Percentiles rank a stretch among this genome's conserved stretches.
Conservation (phyloP, 2,888 invertebrate species). For the Drosophila buzzatii region DNA sequence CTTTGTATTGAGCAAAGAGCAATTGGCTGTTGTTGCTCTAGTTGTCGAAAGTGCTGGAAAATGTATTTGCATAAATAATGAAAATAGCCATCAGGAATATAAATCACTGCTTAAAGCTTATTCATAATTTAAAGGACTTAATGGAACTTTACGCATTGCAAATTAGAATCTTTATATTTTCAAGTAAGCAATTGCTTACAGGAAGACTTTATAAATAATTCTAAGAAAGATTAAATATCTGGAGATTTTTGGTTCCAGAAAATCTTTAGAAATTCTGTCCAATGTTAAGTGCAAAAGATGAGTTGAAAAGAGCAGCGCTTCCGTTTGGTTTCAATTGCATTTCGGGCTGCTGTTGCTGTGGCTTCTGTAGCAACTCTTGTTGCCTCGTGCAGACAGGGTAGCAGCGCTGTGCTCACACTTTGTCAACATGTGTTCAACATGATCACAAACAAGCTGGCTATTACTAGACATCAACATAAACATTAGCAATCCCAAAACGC, state of each 20-base stretch:
- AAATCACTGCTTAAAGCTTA: conserved; percentile 4
- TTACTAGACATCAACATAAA: conserved; percentile 63
- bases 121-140: conserved; percentile 13
- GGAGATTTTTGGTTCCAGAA: not conserved
- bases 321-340: conserved; percentile 76
- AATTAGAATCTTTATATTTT: not conserved
- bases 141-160: not conserved
- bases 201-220: not conserved
- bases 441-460: conserved; percentile 62
- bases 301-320: conserved; percentile 37
- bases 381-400: conserved; percentile 30
- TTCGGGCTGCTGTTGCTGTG: conserved; percentile 18
- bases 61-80: conserved; percentile 33
- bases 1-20: conserved; percentile 30
- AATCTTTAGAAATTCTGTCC: conserved; percentile 5
- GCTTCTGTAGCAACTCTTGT: conserved; percentile 27
- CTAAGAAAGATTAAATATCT: not conserved
- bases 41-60: conserved; percentile 16
- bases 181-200: not conserved
- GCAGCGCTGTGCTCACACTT: conserved; percentile 49
- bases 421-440: conserved; percentile 77
- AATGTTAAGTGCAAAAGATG: conserved; percentile 12
- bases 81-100: not conserved
- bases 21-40: conserved; percentile 4
- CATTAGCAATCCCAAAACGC: conserved; percentile 30